Base-by-base conservation (phyloP, 2,888 invertebrate genomes). In the Axea sp. region DNA sequence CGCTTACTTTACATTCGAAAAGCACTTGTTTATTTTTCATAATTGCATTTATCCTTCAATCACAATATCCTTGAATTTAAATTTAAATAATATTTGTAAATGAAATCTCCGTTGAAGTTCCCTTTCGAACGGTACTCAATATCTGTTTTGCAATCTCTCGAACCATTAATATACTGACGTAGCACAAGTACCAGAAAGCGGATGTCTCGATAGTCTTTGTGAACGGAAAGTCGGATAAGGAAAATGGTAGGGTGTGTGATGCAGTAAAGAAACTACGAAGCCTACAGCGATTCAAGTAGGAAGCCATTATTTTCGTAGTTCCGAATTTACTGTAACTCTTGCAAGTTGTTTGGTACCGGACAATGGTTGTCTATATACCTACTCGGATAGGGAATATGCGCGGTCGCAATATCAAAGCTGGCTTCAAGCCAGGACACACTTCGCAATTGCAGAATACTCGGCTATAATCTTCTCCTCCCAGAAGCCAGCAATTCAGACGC, bases 381-480 rank as follows among this genome's bases (percentile, higher is more conserved):
- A 68, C 64, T 75, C 65, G 35, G 69, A 77, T 75, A 67, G 72
- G 73, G 69, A 59, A 55, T 68, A 64, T 33, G 76, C 47, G 76
- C 69, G 77, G 73, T 72, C 68, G 81, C 78, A 78, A 81, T 83
- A 84, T 83, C 79, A 76, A 77, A 73, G 45, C 77, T 85, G 86
- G 86, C 83, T 51, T 31, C 6, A 35, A 74, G 86, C 86, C 86
- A 85, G 80, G 80, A 79, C 78, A 80, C 78, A 79, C 80, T 83
- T 82, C 69, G 81, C 80, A 85, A 84, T 83, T 76, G 77, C 76
- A 49, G 78, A 77, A 80, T 80, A 78, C 78, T 57, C 73, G 59
- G 65, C 59, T 43, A 74, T 72, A 73, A 74, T 75, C 73, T 75
- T 65, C 51, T 47, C 8, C 35, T 8, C 60, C 11, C 15, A 15